These are phyloP conservation scores for Leucophora obtusa DNA, from an alignment of 2,888 invertebrate genomes.

Conservation along the genomic window DNA sequence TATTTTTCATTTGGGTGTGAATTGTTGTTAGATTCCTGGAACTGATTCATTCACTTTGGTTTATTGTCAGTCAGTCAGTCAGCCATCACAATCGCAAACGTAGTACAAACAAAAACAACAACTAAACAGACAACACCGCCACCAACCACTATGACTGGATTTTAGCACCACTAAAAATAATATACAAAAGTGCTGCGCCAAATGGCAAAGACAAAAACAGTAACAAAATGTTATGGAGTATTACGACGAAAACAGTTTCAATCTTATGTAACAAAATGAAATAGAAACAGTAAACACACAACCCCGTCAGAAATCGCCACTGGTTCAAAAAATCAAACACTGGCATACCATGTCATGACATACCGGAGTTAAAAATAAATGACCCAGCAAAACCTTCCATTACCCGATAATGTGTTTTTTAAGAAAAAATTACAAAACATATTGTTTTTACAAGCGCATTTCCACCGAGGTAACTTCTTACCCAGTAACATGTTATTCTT, in stretches of 20 bases:
- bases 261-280: slow-evolving; percentile 57
- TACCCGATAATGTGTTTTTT: no score
- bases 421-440: no score
- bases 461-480: no score
- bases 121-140: slow-evolving; percentile 25
- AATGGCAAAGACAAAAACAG: slow-evolving; percentile 33
- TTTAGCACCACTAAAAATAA: slow-evolving; percentile 41
- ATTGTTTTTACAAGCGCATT: no score
- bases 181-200: slow-evolving; percentile 54
- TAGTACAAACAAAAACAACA: slow-evolving; percentile 18
- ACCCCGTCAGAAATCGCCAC: no score
- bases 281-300: slow-evolving; percentile 52
- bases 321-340: no score
- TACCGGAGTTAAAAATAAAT: no score
- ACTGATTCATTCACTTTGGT: slow-evolving; percentile 68
- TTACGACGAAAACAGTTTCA: slow-evolving; percentile 42
- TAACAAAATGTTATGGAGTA: slow-evolving; percentile 20
- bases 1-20: slow-evolving; percentile 77
- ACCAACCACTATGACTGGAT: slow-evolving; percentile 37
- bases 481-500: no score
- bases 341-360: no score
- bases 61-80: neutral
- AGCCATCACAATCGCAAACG: slow-evolving; percentile 23
- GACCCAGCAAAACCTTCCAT: no score
- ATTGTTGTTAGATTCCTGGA: slow-evolving; percentile 78